phyloP scores from a whole-genome alignment of 2,113 vertebrate genomes.

The Cariama cristata region DNA sequence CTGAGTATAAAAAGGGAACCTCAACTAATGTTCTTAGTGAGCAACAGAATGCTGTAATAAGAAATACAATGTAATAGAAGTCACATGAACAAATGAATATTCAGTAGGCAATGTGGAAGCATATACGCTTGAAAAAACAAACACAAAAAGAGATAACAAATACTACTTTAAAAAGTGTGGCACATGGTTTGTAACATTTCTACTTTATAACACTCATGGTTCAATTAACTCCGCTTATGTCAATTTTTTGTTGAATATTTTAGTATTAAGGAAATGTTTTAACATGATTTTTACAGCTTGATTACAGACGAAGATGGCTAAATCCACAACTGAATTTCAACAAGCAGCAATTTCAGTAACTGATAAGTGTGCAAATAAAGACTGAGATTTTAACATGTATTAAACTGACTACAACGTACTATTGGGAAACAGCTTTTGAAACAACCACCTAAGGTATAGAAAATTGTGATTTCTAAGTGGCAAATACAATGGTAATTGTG shows the following conservation, averaged over 20 bases:
- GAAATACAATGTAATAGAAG: background rate
- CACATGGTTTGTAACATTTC: background rate
- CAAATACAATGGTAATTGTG: background rate
- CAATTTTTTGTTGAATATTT: background rate
- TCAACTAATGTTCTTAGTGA: background rate
- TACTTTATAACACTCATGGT: background rate
- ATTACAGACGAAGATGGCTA: conserved; percentile 75
- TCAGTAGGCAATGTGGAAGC: background rate
- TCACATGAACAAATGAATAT: background rate
- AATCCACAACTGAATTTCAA: conserved; percentile 73
- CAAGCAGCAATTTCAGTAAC: conserved; percentile 71
- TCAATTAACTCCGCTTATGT: background rate
- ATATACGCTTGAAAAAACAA: background rate
- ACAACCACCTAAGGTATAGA: conserved; percentile 73
- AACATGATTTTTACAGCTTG: background rate
- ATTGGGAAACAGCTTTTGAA: conserved; percentile 84
- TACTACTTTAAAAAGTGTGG: background rate
- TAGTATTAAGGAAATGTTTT: background rate
- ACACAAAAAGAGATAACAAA: background rate
- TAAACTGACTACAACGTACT: conserved; percentile 86
- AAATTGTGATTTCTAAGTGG: background rate
- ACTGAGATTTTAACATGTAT: conserved; percentile 85
- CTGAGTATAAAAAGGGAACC: background rate
- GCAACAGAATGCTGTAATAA: background rate
- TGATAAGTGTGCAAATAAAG: conserved; percentile 78